Evolutionary conservation across 2,888 invertebrate species (phyloP), one percentile per base, ranked within the genome.

Genomic region (Osmoderma eremita): DNA sequence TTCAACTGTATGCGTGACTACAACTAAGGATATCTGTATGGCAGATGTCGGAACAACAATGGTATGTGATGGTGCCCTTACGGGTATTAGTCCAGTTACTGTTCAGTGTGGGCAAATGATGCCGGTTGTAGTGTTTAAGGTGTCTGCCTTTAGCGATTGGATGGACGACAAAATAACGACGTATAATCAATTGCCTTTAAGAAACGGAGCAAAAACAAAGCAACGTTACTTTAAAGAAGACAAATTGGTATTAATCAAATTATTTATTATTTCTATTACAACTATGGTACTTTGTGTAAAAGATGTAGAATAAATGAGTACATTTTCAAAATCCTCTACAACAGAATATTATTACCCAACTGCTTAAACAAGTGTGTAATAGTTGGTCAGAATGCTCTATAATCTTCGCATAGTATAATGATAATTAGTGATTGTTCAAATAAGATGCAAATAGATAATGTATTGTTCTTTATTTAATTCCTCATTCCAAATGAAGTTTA

Each of bases 41-140:
- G 58, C 24, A 1, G 58, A 58, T 42, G 12, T 42, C 22, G 58
- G 58, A 45, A 42, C 42, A n/a, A 42, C 58, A 24, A 5, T 58
- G 39, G 8, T 45, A 24, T 58, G 58, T 42, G 5, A n/a, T 22
- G 58, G 58, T 15, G 4, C 38, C 8, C 22, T 58, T 22, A 12
- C 17, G 1, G 58, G 58, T 1, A 24, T 58, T 6, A 58, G n/a
- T 24, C 8, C 58, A 20, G 22, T 12, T 13, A 13, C 13, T 22
- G 22, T 58, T 8, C 22, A 12, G 4, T 58, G 58, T 24, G n/a
- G 10, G 24, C 6, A 22, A n/a, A 30, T n/a, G 18, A 5, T 42
- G 13, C 58, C 58, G 0, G 10, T 42, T 6, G 4, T 58, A 42
- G 24, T 42, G 22, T 42, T 45, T 24, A 58, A 58, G 15, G 12